Evolutionary conservation across 2,113 vertebrate genomes (phyloP).

Genomic region (Andinoacara biseriatus): DNA sequence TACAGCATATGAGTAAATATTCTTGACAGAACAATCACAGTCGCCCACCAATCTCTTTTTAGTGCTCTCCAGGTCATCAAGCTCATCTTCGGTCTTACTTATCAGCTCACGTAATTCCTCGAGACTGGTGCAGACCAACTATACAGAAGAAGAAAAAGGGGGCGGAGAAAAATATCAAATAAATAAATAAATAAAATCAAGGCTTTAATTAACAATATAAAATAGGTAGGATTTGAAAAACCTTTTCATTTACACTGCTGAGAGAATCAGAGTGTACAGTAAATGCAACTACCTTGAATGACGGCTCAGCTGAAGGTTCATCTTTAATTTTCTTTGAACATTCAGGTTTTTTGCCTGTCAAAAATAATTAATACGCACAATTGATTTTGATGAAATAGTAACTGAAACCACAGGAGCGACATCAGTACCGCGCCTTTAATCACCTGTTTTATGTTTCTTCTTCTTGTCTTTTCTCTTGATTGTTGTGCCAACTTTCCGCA

Average conservation of each 20-base stretch:
- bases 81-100: constrained; percentile 94
- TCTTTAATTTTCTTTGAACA: constrained; percentile 85
- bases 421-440: constrained; percentile 34
- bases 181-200: background rate
- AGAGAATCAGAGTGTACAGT: background rate
- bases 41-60: constrained; percentile 96
- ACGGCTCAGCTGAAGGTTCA: constrained; percentile 81
- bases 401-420: background rate
- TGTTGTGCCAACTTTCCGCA: constrained; percentile 80
- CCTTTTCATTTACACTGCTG: background rate
- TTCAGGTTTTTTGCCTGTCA: constrained; percentile 87
- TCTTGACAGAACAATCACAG: background rate
- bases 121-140: constrained; percentile 98
- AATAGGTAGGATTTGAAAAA: background rate
- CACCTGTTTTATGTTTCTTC: constrained; percentile 91
- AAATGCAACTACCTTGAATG: constrained; percentile 87
- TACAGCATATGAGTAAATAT: background rate
- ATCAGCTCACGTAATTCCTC: constrained; percentile 96
- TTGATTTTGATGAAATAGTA: background rate
- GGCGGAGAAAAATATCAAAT: too few species aligned
- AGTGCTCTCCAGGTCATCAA: constrained; percentile 92
- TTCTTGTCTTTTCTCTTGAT: constrained; percentile 89
- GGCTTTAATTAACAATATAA: background rate
- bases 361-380: background rate
- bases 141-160: constrained; percentile 56